These are phyloP conservation scores for Alentia gelatinosa DNA, from an alignment of 2,888 invertebrate genomes.

Conservation along the genomic window DNA sequence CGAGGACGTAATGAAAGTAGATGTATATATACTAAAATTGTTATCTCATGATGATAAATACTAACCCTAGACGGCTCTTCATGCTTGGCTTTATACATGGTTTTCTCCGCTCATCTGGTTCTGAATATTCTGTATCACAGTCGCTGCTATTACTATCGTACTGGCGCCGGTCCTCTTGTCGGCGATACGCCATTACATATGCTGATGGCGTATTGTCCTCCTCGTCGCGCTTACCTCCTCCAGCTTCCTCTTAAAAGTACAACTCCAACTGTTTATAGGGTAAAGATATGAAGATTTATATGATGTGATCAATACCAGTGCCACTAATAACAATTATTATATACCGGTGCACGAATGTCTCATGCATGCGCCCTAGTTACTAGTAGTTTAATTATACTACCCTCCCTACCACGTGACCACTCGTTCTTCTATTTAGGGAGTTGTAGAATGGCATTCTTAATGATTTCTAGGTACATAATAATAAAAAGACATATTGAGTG, in stretches of 20 bases:
- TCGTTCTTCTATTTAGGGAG: too few relatives aligned
- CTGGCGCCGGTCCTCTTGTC: constrained; percentile 62
- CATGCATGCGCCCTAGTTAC: neutral
- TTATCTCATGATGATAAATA: neutral
- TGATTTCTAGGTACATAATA: too few relatives aligned
- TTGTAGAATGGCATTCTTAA: too few relatives aligned
- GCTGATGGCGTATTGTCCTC: neutral
- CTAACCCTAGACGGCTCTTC: constrained; percentile 28
- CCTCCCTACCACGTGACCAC: too few relatives aligned
- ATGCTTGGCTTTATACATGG: constrained; percentile 63
- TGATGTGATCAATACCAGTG: neutral
- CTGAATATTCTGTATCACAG: constrained; percentile 66
- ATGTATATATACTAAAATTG: too few relatives aligned
- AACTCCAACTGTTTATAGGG: neutral
- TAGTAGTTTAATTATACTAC: too few relatives aligned
- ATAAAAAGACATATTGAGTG: too few relatives aligned
- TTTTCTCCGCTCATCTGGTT: constrained; percentile 65
- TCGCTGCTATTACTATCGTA: constrained; percentile 67
- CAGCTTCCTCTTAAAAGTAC: neutral
- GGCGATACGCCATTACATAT: constrained; percentile 63
- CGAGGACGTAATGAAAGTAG: too few relatives aligned
- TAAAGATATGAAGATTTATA: neutral
- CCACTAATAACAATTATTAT: neutral
- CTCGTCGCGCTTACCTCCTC: neutral
- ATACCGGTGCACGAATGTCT: neutral